Evolutionary conservation across 2,888 invertebrate species (phyloP).

Genomic region (Meghimatium bilineatum): DNA sequence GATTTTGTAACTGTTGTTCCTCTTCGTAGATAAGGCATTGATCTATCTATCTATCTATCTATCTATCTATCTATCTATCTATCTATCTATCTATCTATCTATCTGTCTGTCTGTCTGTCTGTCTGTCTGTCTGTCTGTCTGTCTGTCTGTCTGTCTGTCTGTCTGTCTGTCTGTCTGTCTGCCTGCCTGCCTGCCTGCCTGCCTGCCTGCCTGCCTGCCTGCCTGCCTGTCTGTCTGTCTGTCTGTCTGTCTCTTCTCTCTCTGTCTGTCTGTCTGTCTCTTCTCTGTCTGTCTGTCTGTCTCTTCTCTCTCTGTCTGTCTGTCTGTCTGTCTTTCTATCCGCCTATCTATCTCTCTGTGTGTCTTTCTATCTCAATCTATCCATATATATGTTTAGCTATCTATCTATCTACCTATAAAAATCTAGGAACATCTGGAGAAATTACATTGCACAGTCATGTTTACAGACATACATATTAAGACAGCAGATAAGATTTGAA

Average conservation of each 20-base stretch:
- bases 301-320: not conserved
- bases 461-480: no score
- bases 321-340: not conserved
- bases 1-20: no score
- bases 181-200: constrained; percentile 2
- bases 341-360: not conserved
- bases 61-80: not conserved
- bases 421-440: no score
- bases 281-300: not conserved
- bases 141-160: constrained; percentile 4
- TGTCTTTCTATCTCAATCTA: not conserved
- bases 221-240: not conserved
- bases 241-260: not conserved
- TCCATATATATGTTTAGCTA: not conserved
- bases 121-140: constrained; percentile 11
- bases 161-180: constrained; percentile 22
- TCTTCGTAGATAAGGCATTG: no score
- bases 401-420: no score
- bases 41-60: not conserved
- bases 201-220: not conserved
- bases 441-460: no score
- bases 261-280: not conserved
- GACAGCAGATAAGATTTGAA: no score
- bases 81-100: constrained; percentile 10
- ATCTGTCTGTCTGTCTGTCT: constrained; percentile 3